Conservation (phyloP, 1,140 invertebrate genomes). For the Saccostrea cuccullata region DNA sequence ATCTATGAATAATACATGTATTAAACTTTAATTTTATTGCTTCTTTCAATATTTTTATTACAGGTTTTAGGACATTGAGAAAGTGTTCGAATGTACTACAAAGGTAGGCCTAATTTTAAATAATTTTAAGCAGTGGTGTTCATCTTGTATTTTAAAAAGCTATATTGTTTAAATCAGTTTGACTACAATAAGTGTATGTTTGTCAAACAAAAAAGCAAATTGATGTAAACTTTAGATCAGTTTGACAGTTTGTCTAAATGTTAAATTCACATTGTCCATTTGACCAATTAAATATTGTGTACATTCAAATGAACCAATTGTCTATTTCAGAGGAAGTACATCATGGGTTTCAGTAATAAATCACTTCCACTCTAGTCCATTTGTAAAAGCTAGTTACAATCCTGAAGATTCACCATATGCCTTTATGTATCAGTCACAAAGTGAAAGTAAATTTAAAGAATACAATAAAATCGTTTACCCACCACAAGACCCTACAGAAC, state of each 20-base stretch:
- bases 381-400: neutral
- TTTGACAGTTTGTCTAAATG: neutral
- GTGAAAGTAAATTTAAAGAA: neutral
- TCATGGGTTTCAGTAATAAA: neutral
- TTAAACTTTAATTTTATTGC: neutral
- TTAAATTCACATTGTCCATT: no score
- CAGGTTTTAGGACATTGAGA: constrained; percentile 21
- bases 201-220: neutral
- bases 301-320: neutral
- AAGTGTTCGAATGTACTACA: neutral
- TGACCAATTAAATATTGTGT: no score
- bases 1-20: neutral
- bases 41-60: neutral
- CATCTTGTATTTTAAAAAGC: no score
- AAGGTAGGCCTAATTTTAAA: neutral
- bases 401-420: neutral
- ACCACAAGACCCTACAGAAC: constrained; percentile 1
- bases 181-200: no score
- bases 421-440: constrained; percentile 6
- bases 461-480: constrained; percentile 17
- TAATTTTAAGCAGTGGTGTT: neutral
- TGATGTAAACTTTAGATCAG: neutral
- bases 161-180: no score
- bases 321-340: neutral
- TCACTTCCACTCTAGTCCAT: neutral